Conservation (phyloP, 1,140 invertebrate species). For the Leptestheria dahalacensis region DNA sequence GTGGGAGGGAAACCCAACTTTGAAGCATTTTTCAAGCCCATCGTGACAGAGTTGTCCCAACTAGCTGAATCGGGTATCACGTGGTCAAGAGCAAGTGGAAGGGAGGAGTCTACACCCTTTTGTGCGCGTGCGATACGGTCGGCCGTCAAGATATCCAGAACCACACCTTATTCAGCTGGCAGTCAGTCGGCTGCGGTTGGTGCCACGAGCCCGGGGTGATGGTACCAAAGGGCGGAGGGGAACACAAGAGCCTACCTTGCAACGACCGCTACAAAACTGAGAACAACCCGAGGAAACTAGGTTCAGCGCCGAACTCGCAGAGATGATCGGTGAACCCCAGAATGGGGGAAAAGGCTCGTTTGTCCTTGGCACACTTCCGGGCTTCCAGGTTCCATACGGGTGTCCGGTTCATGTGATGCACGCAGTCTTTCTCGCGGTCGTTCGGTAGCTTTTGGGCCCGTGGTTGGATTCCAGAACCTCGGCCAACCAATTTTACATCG, state of each 20-base stretch:
- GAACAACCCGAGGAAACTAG: too few species aligned
- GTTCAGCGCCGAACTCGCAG: too few species aligned
- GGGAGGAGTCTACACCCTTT: neutral
- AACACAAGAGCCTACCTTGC: too few species aligned
- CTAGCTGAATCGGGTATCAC: neutral
- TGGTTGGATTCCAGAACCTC: neutral
- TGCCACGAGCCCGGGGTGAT: too few species aligned
- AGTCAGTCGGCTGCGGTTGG: too few species aligned
- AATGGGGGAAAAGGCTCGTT: neutral
- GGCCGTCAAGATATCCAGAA: too few species aligned
- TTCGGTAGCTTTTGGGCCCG: neutral
- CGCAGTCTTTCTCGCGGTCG: neutral
- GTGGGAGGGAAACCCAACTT: neutral
- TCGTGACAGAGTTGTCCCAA: neutral
- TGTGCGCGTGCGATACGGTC: too few species aligned
- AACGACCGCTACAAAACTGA: too few species aligned
- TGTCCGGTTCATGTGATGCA: neutral
- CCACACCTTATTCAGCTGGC: too few species aligned
- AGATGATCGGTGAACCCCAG: neutral
- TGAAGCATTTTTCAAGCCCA: neutral
- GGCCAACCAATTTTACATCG: neutral
- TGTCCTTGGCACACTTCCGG: neutral
- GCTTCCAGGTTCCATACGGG: neutral
- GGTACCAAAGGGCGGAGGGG: too few species aligned
- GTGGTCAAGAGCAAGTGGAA: neutral